Evolutionary conservation across 23 tunicate species (phyloP), one percentile per base, ranked within the genome.

Genomic region (Clavelina lepadiformis): DNA sequence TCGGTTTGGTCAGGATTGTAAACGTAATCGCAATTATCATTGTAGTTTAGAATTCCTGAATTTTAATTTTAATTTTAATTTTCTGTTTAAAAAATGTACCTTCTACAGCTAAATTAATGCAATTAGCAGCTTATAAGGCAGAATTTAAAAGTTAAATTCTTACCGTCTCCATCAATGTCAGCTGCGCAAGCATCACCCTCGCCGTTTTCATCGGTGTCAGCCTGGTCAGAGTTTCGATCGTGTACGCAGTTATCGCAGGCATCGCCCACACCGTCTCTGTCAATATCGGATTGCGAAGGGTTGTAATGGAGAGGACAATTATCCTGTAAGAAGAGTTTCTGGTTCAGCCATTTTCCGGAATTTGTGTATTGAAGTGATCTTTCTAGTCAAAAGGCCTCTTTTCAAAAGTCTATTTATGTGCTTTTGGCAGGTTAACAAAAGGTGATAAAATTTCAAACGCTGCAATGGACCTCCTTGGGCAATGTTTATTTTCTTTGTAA

Each of bases 231-330:
- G 36, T 88, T 88, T 27, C 73, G 55, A 8, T 84, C 76, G 55
- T 80, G 68, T 11, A 30, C 63, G 69, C 96, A 88, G 73, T 88
- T 88, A 52, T 88, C 96, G 33, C 87, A 80, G 2, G 52, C 67
- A 35, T 80, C 73, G 13, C 87, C 87, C 25, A 71, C 78, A 19
- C 73, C 78, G 58, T 80, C 87, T 27, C 74, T 46, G 50, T 88
- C 96, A 8, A 52, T 31, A 62, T 88, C 83, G n/a, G 28, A 33
- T 35, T 88, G 96, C 21, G 63, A 46, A 2, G 76, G 76, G 53
- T 88, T 88, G 67, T 51, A 62, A 3, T 69, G 65, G 65, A 74
- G 63, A 21, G 38, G 61, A 53, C 96, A 88, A 52, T 88, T 88
- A 57, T 88, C 96, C 74, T 85, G 73, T 46, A 22, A 31, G 28